Percentiles rank a stretch among this genome's conserved stretches.
These are phyloP conservation scores for Adelosebastes latens DNA, from an alignment of 2,797 vertebrate species.

Conservation along the genomic window DNA sequence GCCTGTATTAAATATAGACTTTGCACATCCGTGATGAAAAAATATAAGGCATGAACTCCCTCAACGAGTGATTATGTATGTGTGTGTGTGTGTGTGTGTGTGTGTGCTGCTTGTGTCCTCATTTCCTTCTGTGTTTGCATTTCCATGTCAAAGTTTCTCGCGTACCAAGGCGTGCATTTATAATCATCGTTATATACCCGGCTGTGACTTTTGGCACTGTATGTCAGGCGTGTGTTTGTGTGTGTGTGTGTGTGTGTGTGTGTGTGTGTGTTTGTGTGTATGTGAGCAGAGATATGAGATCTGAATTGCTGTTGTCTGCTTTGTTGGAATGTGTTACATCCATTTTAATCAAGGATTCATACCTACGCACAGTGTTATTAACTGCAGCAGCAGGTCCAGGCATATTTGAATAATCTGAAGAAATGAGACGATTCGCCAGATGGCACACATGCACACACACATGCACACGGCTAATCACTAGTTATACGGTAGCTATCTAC, in stretches of 20 bases:
- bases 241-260: background rate
- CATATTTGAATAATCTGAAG: constrained; percentile 78
- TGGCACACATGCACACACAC: constrained; percentile 51
- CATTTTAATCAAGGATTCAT: constrained; percentile 71
- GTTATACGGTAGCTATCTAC: constrained; percentile 48
- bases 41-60: constrained; percentile 56
- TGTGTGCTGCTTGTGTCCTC: constrained; percentile 40
- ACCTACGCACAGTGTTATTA: constrained; percentile 74
- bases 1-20: constrained; percentile 76
- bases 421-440: constrained; percentile 71
- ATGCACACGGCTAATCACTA: constrained; percentile 47
- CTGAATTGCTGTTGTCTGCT: constrained; percentile 51
- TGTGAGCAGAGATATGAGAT: constrained; percentile 34
- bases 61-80: constrained; percentile 27
- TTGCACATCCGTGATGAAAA: constrained; percentile 72
- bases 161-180: constrained; percentile 64
- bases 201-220: constrained; percentile 57
- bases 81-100: constrained; percentile 4
- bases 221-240: background rate
- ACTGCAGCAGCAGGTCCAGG: constrained; percentile 72
- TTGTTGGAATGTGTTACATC: constrained; percentile 65
- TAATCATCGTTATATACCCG: constrained; percentile 48
- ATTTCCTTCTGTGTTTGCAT: constrained; percentile 54
- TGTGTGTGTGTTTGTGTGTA: background rate
- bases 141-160: constrained; percentile 67